phyloP scores from a whole-genome alignment of 2,888 invertebrate genomes.

The Entomobrya proxima region DNA sequence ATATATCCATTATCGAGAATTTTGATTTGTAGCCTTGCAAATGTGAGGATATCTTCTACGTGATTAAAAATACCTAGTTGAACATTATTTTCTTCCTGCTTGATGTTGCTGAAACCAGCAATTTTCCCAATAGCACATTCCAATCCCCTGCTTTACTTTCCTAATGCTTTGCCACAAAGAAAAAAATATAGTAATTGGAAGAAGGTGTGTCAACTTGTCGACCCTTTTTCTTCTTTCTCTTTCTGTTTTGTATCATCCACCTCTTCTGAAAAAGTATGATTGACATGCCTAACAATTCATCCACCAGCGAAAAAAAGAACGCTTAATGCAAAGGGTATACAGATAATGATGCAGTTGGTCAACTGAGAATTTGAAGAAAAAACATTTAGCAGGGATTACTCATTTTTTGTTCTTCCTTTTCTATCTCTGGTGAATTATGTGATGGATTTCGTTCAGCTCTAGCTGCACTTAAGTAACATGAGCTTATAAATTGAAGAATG shows the following conservation, averaged over 20 bases:
- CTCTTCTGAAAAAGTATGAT: conserved; percentile 10
- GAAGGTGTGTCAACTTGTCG: conserved; percentile 56
- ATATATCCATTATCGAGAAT: too few relatives aligned
- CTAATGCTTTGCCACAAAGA: not conserved
- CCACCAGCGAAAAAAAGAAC: not conserved
- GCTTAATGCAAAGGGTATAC: not conserved
- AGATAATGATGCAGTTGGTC: not conserved
- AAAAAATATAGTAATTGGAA: too few relatives aligned
- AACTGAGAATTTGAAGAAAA: not conserved
- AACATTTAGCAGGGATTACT: not conserved
- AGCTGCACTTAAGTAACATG: not conserved
- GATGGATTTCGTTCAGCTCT: not conserved
- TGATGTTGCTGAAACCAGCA: too few relatives aligned
- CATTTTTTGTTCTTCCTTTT: not conserved
- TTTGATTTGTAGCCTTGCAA: too few relatives aligned
- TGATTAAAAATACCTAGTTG: too few relatives aligned
- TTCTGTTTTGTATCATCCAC: not conserved
- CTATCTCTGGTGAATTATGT: not conserved
- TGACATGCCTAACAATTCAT: conserved; percentile 29
- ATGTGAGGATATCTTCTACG: too few relatives aligned
- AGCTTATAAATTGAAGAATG: not conserved
- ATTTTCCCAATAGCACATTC: too few relatives aligned
- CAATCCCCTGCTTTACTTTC: too few relatives aligned
- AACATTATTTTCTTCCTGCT: too few relatives aligned
- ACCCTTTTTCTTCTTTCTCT: conserved; percentile 39